Base-by-base conservation (phyloP, 2,797 vertebrate species). In the Pempheris klunzingeri region DNA sequence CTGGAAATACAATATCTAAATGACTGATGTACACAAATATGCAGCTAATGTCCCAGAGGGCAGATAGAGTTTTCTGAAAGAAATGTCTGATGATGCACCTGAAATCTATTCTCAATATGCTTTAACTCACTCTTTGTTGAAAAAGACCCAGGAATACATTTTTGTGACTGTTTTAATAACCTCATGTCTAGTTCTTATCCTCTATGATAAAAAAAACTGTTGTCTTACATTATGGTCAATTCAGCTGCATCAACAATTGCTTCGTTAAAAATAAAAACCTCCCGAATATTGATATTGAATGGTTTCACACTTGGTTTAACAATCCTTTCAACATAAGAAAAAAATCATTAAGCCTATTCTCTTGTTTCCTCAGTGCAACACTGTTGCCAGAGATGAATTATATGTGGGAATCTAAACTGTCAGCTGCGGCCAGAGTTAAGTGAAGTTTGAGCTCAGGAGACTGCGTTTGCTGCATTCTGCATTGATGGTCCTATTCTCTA, bases 221-320 rank as follows among this genome's bases (percentile, higher is more conserved):
- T 79, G 4, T 72, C 67, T 64, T 39, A 64, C 39, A 46, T 79
- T 15, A 28, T 24, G 41, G 69, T 52, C 38, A 67, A 68, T 73
- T 84, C 72, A 71, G 57, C 52, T 74, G 66, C 53, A 83, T 74
- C 66, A 82, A 71, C 72, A 80, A 66, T 61, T 74, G 38, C 57
- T 58, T 82, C 22, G 44, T 84, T 61, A 77, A 86, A 85, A 87
- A 90, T 87, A 55, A 71, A 88, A 83, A 78, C 41, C 62, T 71
- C 39, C 50, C 73, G 75, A 77, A 86, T 80, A 77, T 75, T 85
- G 81, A 84, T 66, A 85, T 57, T 72, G 78, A 78, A 84, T 72
- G 68, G 64, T 84, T 84, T 87, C 43, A 74, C 80, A 87, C 84
- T 80, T 74, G 63, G 67, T 78, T 90, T 80, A 85, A 83, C 82